Percentiles rank a stretch among this genome's conserved stretches.
Evolutionary conservation across 2,888 invertebrate species (phyloP).

Genomic region (Hyposoter didymator): DNA sequence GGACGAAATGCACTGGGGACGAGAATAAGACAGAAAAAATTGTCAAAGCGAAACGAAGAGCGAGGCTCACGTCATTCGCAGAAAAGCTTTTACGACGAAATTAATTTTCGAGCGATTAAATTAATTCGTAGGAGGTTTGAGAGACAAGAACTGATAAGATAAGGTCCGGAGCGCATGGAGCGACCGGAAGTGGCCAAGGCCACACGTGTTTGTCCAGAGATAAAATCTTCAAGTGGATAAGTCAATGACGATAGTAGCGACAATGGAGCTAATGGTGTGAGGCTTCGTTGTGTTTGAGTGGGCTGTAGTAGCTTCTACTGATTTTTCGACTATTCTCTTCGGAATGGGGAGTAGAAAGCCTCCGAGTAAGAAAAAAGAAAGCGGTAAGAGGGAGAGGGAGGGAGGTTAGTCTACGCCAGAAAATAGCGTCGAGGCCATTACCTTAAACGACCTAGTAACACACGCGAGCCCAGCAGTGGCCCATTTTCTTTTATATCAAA

Average conservation of each 20-base stretch:
- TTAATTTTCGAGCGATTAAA: slow-evolving; percentile 54
- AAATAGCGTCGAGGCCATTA: slow-evolving; percentile 62
- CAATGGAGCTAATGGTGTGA: slow-evolving; percentile 59
- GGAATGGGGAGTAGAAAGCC: slow-evolving; percentile 19
- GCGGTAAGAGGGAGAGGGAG: slow-evolving; percentile 1
- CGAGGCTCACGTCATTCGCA: slow-evolving; percentile 4
- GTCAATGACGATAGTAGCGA: slow-evolving; percentile 52
- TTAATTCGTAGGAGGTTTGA: slow-evolving; percentile 30
- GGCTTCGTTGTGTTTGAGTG: slow-evolving; percentile 41
- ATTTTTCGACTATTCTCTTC: slow-evolving; percentile 54
- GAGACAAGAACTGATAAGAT: slow-evolving; percentile 43
- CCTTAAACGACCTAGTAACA: slow-evolving; percentile 64
- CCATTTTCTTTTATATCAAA: slow-evolving; percentile 67
- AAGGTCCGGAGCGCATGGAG: neutral
- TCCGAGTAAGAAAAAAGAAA: slow-evolving; percentile 25
- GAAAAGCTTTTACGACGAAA: slow-evolving; percentile 47
- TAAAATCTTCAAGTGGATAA: slow-evolving; percentile 54
- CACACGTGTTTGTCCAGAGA: slow-evolving; percentile 37
- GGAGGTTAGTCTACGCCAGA: slow-evolving; percentile 23
- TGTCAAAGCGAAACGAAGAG: slow-evolving; percentile 10
- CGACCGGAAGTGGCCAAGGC: slow-evolving; percentile 34
- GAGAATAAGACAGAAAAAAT: neutral
- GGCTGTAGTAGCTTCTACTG: slow-evolving; percentile 46
- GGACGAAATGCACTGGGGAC: neutral
- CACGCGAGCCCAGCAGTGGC: slow-evolving; percentile 61